phyloP scores from a whole-genome alignment of 2,797 vertebrate genomes.

The Eulemur coronatus region DNA sequence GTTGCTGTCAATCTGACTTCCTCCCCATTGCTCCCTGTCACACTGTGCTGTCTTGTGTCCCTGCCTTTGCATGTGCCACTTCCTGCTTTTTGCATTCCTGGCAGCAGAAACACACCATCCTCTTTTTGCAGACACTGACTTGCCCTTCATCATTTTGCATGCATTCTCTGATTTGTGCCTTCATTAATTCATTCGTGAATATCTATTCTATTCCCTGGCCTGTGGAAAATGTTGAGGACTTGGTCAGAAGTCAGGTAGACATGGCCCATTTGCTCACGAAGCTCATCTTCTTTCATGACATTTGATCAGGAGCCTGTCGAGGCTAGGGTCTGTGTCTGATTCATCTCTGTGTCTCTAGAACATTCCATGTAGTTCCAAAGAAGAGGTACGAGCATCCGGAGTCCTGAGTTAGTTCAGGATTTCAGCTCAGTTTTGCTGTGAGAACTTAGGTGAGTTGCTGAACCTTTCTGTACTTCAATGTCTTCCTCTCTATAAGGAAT shows the following conservation, averaged over 20 bases:
- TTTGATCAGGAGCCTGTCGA: rapidly evolving
- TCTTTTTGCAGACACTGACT: neutral
- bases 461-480: neutral
- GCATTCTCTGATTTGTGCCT: neutral
- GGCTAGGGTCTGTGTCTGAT: too few species aligned
- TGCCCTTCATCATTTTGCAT: rapidly evolving
- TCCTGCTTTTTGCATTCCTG: neutral
- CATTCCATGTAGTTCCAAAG: neutral
- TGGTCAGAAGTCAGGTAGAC: too few species aligned
- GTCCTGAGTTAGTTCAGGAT: too few species aligned
- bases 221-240: neutral
- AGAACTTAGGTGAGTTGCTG: neutral
- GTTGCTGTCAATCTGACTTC: rapidly evolving
- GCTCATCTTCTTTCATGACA: neutral
- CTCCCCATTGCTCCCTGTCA: rapidly evolving
- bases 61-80: too few species aligned
- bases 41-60: neutral
- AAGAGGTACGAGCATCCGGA: neutral
- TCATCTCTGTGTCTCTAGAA: neutral
- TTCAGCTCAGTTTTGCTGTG: neutral
- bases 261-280: neutral
- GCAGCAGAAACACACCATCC: neutral
- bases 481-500: neutral
- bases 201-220: rapidly evolving
- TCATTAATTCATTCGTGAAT: neutral